These are phyloP conservation scores for Loris lydekkerianus DNA, from an alignment of 2,797 vertebrate genomes.

Conservation along the genomic window DNA sequence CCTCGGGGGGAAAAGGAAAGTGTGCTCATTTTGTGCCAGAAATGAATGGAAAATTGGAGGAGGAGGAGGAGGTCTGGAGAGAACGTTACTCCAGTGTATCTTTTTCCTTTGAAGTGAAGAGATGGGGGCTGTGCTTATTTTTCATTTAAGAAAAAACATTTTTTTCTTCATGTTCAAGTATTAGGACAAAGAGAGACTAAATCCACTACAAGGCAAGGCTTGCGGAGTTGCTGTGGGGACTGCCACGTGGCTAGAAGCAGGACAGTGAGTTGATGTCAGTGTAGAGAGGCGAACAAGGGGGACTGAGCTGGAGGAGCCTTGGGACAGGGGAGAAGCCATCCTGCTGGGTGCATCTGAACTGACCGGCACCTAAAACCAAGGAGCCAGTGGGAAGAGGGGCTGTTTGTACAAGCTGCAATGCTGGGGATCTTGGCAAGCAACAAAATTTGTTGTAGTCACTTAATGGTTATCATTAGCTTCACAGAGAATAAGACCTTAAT, in stretches of 20 bases:
- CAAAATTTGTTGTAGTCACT: background rate
- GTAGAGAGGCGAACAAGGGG: background rate
- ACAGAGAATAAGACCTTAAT: background rate
- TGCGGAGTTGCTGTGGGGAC: background rate
- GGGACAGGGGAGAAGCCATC: background rate
- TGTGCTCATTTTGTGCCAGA: background rate
- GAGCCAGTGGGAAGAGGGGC: background rate
- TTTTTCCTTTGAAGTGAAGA: constrained; percentile 58
- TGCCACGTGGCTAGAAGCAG: background rate
- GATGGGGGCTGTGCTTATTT: constrained; percentile 45
- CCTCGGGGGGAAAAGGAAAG: background rate
- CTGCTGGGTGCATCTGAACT: background rate
- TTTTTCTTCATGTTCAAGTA: background rate
- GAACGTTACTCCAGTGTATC: background rate
- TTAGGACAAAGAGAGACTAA: background rate
- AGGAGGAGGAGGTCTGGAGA: background rate
- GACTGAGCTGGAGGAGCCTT: background rate
- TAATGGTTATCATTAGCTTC: background rate
- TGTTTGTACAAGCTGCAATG: background rate
- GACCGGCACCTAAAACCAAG: background rate
- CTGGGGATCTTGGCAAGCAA: background rate
- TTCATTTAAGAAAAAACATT: constrained; percentile 12
- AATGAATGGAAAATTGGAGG: constrained; percentile 61
- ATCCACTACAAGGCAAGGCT: background rate
- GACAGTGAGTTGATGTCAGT: background rate